Percentiles rank a stretch among this genome's conserved stretches.
These are phyloP conservation scores for Clanis bilineata DNA, from an alignment of 2,888 invertebrate genomes.

Conservation along the genomic window DNA sequence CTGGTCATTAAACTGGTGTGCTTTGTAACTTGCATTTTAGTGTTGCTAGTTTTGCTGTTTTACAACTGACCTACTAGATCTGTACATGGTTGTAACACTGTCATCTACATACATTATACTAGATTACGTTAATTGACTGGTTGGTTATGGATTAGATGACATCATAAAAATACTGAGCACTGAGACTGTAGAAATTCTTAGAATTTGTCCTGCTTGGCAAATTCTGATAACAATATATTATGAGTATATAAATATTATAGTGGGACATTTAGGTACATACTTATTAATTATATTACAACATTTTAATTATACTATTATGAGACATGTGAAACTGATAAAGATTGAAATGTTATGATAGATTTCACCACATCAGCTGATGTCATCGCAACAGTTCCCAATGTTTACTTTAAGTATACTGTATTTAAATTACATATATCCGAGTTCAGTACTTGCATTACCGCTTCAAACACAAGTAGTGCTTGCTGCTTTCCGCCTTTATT, in stretches of 20 bases:
- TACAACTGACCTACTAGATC: background rate
- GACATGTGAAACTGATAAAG: too few relatives aligned
- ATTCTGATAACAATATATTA: too few relatives aligned
- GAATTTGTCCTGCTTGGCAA: too few relatives aligned
- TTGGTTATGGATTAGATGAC: background rate
- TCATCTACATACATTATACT: background rate
- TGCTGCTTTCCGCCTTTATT: slow-evolving; percentile 13
- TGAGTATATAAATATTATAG: too few relatives aligned
- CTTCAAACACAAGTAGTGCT: slow-evolving; percentile 11
- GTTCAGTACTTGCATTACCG: slow-evolving; percentile 9
- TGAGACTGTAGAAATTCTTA: too few relatives aligned
- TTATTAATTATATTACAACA: too few relatives aligned
- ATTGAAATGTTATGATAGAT: too few relatives aligned
- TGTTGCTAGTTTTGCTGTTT: background rate
- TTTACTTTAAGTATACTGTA: background rate
- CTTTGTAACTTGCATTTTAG: background rate
- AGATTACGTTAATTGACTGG: background rate
- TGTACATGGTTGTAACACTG: background rate
- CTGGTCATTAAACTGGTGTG: slow-evolving; percentile 7
- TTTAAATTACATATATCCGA: slow-evolving; percentile 4
- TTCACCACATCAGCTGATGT: slow-evolving; percentile 1
- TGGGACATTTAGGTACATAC: too few relatives aligned
- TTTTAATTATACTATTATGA: too few relatives aligned
- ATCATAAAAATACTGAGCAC: background rate
- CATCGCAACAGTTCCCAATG: background rate